A percentile compares a stretch with the other conserved stretches of the same genome.
Evolutionary conservation across 1,140 invertebrate species (phyloP).

Genomic region (Bombus pyrosoma): DNA sequence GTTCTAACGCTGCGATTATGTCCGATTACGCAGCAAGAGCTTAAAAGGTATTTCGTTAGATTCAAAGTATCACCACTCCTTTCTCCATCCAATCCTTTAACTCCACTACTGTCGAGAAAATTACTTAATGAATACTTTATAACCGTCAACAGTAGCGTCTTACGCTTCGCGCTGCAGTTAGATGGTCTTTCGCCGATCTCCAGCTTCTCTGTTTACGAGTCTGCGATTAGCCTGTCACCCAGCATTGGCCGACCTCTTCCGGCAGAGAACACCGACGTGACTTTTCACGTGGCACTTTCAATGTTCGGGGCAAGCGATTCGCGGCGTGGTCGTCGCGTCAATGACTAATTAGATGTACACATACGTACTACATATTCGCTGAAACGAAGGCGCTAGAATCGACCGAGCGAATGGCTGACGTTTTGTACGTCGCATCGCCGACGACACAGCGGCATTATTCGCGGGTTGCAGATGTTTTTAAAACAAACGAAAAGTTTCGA

Average conservation of each 20-base stretch:
- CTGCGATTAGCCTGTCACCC: too few relatives aligned
- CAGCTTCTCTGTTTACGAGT: too few relatives aligned
- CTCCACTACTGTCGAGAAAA: not conserved
- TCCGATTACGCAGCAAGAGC: slow-evolving; percentile 18
- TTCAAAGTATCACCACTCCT: not conserved
- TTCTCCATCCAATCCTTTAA: too few relatives aligned
- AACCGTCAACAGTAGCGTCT: not conserved
- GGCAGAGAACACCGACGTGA: too few relatives aligned
- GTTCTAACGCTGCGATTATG: not conserved
- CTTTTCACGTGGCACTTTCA: too few relatives aligned
- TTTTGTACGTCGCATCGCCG: too few relatives aligned
- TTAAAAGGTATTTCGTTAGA: not conserved
- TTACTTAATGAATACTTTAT: not conserved
- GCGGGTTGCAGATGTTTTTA: slow-evolving; percentile 2
- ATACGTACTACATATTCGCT: too few relatives aligned
- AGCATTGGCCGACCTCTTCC: too few relatives aligned
- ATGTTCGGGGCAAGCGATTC: too few relatives aligned
- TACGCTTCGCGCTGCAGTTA: not conserved
- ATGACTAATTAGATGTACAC: too few relatives aligned
- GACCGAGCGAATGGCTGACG: not conserved
- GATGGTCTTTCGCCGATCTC: too few relatives aligned
- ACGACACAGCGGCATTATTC: not conserved
- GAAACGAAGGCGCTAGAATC: not conserved
- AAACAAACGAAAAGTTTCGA: slow-evolving; percentile 41
- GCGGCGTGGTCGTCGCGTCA: too few relatives aligned